phyloP scores from a whole-genome alignment of 2,888 invertebrate genomes.

The Fragum sueziense region DNA sequence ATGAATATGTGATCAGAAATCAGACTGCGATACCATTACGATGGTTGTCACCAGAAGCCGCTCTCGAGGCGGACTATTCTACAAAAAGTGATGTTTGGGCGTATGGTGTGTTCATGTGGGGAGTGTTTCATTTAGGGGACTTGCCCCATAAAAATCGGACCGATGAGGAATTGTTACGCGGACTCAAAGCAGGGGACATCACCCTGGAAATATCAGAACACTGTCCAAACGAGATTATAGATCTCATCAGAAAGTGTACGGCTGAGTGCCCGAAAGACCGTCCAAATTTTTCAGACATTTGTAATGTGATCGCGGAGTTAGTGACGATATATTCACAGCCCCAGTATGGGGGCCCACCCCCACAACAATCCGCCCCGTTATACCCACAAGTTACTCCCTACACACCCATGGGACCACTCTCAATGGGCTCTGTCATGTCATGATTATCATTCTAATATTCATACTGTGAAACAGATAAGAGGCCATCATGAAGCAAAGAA shows the following conservation, averaged over 20 bases:
- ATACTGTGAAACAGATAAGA: no score
- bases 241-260: constrained; percentile 79
- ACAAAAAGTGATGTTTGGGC: constrained; percentile 97
- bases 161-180: constrained; percentile 87
- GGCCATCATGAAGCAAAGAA: no score
- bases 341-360: constrained; percentile 16
- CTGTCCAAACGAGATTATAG: constrained; percentile 76
- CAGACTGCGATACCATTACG: constrained; percentile 88
- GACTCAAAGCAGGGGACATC: constrained; percentile 70
- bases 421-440: constrained; percentile 13
- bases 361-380: constrained; percentile 10
- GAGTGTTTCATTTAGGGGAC: constrained; percentile 91
- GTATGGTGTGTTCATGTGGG: constrained; percentile 94
- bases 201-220: constrained; percentile 71
- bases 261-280: constrained; percentile 80
- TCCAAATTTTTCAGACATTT: constrained; percentile 82
- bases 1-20: constrained; percentile 90
- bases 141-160: constrained; percentile 89
- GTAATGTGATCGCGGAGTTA: constrained; percentile 77
- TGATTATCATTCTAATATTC: background rate
- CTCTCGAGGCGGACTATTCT: constrained; percentile 94
- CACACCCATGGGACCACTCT: background rate
- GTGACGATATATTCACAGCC: constrained; percentile 65
- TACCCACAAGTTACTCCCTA: constrained; percentile 4
- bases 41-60: constrained; percentile 94